These are phyloP conservation scores for Leptobrachium leishanense DNA, from an alignment of 2,113 vertebrate genomes.

Conservation along the genomic window DNA sequence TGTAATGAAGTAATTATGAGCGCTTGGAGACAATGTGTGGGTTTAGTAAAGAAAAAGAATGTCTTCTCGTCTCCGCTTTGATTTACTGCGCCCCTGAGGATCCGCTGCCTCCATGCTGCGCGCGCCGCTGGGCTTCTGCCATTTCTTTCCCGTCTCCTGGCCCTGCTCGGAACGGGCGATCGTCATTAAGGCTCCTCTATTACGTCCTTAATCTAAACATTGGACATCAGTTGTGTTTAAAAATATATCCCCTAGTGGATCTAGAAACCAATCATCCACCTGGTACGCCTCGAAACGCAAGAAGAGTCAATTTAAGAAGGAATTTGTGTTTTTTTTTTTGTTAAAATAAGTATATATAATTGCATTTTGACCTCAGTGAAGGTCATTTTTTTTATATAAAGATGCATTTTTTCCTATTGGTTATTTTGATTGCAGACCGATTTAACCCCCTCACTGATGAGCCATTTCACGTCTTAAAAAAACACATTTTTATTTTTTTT, in stretches of 20 bases:
- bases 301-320: too few species aligned
- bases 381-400: too few species aligned
- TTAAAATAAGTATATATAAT: too few species aligned
- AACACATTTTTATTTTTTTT: too few species aligned
- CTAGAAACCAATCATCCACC: neutral
- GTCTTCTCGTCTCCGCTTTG: constrained; percentile 61
- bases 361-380: too few species aligned
- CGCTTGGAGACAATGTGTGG: constrained; percentile 61
- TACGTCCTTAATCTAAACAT: neutral
- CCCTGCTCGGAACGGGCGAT: neutral
- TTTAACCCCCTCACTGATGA: too few species aligned
- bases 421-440: too few species aligned
- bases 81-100: constrained; percentile 60
- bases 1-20: constrained; percentile 70
- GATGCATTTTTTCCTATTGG: too few species aligned
- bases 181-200: neutral
- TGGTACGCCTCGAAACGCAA: neutral
- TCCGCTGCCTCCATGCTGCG: constrained; percentile 46
- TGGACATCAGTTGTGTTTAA: too few species aligned
- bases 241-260: neutral
- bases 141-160: constrained; percentile 1
- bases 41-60: constrained; percentile 64
- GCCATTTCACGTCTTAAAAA: too few species aligned
- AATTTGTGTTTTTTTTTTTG: too few species aligned
- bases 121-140: neutral